Percentiles rank a stretch among this genome's conserved stretches.
Conservation (phyloP, 2,113 vertebrate species). For the Syngnathus typhle region DNA sequence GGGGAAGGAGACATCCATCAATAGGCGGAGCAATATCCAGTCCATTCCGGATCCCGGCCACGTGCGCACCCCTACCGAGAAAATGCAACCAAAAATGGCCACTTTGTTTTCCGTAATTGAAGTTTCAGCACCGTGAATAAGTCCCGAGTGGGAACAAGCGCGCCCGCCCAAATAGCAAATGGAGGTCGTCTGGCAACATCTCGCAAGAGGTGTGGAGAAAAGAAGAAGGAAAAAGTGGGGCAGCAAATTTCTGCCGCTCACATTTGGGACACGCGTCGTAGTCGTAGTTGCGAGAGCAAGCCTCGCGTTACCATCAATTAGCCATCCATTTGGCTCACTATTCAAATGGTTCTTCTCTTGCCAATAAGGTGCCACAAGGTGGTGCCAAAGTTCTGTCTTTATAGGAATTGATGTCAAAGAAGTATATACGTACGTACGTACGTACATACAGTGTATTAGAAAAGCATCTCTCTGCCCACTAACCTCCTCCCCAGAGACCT, state of each 20-base stretch:
- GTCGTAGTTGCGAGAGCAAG: too few relatives aligned
- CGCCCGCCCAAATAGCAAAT: slow-evolving; percentile 18
- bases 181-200: slow-evolving; percentile 32
- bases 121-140: slow-evolving; percentile 19
- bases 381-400: too few relatives aligned
- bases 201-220: slow-evolving; percentile 28
- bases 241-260: too few relatives aligned
- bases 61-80: slow-evolving; percentile 16
- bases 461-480: neutral
- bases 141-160: slow-evolving; percentile 12
- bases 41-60: slow-evolving; percentile 42
- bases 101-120: slow-evolving; percentile 20
- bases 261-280: too few relatives aligned
- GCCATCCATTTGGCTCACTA: too few relatives aligned
- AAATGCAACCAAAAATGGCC: slow-evolving; percentile 15
- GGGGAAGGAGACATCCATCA: slow-evolving; percentile 60
- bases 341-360: too few relatives aligned
- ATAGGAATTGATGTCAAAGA: too few relatives aligned
- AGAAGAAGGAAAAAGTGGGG: too few relatives aligned
- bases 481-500: neutral
- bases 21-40: slow-evolving; percentile 59
- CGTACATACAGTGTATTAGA: too few relatives aligned
- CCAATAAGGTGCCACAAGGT: too few relatives aligned
- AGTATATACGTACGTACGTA: too few relatives aligned
- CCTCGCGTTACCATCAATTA: too few relatives aligned